phyloP scores from a whole-genome alignment of 2,797 vertebrate species.

The Tinamus major region DNA sequence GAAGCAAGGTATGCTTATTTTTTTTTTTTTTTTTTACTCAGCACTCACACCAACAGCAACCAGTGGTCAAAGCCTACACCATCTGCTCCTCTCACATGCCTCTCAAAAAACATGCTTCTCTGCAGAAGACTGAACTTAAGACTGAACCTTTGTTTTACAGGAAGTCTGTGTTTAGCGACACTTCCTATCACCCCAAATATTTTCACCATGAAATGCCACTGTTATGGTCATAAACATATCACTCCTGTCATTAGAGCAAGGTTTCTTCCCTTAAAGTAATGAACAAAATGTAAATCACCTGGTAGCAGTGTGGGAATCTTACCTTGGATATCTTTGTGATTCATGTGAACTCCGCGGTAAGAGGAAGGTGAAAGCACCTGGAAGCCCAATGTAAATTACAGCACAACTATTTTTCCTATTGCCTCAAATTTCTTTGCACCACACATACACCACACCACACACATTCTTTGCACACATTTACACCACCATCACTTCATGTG shows the following conservation, averaged over 20 bases:
- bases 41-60: background rate
- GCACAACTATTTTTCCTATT: background rate
- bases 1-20: background rate
- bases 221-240: background rate
- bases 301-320: background rate
- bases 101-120: background rate
- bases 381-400: background rate
- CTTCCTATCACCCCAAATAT: background rate
- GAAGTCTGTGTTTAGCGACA: constrained; percentile 16
- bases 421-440: background rate
- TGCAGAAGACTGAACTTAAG: background rate
- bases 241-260: background rate
- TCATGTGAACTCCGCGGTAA: background rate
- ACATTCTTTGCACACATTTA: no score
- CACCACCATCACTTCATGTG: no score
- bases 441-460: background rate
- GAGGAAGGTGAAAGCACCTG: background rate
- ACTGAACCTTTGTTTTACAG: background rate
- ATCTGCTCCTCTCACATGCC: background rate
- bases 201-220: background rate
- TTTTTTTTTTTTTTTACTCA: background rate
- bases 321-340: background rate
- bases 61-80: background rate
- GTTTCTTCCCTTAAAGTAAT: background rate
- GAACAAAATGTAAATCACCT: background rate